Conservation (phyloP, 2,797 vertebrate species). For the Monodelphis domestica region DNA sequence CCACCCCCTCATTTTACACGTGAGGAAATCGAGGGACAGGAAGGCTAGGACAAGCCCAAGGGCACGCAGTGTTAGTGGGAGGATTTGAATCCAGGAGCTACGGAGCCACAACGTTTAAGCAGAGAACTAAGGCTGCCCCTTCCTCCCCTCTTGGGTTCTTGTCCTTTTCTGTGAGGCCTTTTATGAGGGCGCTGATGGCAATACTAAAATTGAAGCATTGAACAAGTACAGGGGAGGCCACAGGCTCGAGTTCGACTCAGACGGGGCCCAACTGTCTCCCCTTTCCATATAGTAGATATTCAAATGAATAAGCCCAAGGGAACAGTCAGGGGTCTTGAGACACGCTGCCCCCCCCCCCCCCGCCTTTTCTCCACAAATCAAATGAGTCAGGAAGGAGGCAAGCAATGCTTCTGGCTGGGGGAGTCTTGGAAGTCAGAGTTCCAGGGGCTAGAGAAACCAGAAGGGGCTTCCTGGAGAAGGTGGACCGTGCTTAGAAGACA, state of each 20-base stretch:
- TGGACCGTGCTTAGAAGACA: too few relatives aligned
- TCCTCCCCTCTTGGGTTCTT: too few relatives aligned
- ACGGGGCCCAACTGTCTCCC: fast-evolving
- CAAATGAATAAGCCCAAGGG: neutral
- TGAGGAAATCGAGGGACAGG: neutral
- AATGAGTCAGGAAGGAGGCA: neutral
- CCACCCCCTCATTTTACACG: neutral
- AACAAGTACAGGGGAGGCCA: neutral
- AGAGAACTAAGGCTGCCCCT: neutral
- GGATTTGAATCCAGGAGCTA: neutral
- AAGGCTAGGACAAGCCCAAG: neutral
- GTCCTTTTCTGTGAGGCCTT: neutral
- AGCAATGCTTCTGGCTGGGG: neutral
- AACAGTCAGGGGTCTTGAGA: too few relatives aligned
- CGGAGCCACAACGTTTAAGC: too few relatives aligned
- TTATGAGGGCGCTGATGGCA: neutral
- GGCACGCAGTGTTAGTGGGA: neutral
- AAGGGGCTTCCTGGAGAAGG: neutral
- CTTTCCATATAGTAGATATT: neutral
- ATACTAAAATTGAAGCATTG: neutral
- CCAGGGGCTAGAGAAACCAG: too few relatives aligned
- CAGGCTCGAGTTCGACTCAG: neutral
- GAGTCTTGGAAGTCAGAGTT: too few relatives aligned
- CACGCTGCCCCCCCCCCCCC: too few relatives aligned
- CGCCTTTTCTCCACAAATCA: too few relatives aligned